Evolutionary conservation across 2,888 invertebrate genomes (phyloP), one percentile per base, ranked within the genome.

Genomic region (Auanema freiburgensis): DNA sequence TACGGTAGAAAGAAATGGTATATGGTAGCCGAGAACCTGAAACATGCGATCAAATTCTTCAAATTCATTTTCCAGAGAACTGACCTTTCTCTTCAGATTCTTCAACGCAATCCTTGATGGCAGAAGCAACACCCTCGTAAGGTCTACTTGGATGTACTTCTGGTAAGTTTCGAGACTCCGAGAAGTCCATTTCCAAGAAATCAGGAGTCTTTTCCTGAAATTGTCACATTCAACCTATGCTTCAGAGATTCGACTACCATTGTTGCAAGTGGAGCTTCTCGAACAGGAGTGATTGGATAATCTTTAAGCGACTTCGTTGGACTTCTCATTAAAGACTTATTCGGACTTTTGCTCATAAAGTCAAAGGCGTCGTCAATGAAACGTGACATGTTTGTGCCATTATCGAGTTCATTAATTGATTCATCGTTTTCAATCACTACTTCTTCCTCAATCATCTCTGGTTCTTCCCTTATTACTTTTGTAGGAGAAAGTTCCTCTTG

Each of bases 331-430:
- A 52, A 12, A 0, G 18, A 23, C 18, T 24, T 52, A 6, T 21
- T 23, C 11, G 52, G 52, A 6, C 57, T 58, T 8, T 21, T 42
- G 16, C 24, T 71, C 68, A 76, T 72, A 60, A 74, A 76, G 53
- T 66, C 71, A 56, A 76, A 76, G 2, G 71, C 73, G 23, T 70
- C 57, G 54, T 73, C 75, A 50, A 76, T 76, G 58, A 73, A 63
- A 43, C 66, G 57, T 23, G 69, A 70, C 24, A 50, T 46, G 23
- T 62, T 62, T n/a, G 53, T 24, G 8, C 46, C 49, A 21, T 25
- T 50, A 10, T 61, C 49, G 11, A 58, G 40, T 12, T 53, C 57
- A 42, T 51, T 55, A 11, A 33, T 57, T 12, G 53, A 41, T 56
- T 42, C 56, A 25, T 16, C 57, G 10, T 53, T 57, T 5, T 59